A percentile compares a stretch with the other conserved stretches of the same genome.
These are phyloP conservation scores for Zaprionus inermis DNA, from an alignment of 1,140 invertebrate genomes.

Conservation along the genomic window DNA sequence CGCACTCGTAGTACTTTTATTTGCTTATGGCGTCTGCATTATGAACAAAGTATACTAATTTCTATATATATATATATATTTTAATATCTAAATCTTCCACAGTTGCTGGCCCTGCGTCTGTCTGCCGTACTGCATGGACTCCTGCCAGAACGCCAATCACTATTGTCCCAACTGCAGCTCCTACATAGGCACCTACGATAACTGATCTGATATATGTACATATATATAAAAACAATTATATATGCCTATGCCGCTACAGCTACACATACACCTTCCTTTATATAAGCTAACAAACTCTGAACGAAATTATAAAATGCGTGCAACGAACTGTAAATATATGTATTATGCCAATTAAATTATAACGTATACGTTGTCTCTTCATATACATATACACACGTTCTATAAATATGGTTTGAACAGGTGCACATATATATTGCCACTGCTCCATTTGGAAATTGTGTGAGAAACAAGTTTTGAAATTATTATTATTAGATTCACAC, in stretches of 20 bases:
- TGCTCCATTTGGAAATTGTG: background rate
- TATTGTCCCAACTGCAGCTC: conserved; percentile 88
- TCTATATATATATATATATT: background rate
- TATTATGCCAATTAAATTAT: conserved; percentile 30
- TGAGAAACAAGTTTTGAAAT: background rate
- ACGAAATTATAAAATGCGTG: conserved; percentile 13
- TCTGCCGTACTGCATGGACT: conserved; percentile 88
- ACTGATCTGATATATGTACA: conserved; percentile 25
- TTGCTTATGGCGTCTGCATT: background rate
- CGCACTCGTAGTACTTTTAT: conserved; percentile 2
- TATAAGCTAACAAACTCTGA: conserved; percentile 2
- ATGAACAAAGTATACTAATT: background rate
- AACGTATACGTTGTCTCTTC: conserved; percentile 23
- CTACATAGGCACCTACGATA: conserved; percentile 86
- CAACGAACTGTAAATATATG: conserved; percentile 30
- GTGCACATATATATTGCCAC: background rate
- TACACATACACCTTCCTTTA: background rate
- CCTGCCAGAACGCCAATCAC: conserved; percentile 87
- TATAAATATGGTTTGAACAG: conserved; percentile 13
- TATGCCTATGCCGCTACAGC: background rate
- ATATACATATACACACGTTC: background rate
- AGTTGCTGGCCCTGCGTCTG: conserved; percentile 84
- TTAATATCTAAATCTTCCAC: background rate
- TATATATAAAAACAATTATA: background rate
- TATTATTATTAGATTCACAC: background rate